Conservation (phyloP, 2,797 vertebrate genomes). For the Loris lydekkerianus region DNA sequence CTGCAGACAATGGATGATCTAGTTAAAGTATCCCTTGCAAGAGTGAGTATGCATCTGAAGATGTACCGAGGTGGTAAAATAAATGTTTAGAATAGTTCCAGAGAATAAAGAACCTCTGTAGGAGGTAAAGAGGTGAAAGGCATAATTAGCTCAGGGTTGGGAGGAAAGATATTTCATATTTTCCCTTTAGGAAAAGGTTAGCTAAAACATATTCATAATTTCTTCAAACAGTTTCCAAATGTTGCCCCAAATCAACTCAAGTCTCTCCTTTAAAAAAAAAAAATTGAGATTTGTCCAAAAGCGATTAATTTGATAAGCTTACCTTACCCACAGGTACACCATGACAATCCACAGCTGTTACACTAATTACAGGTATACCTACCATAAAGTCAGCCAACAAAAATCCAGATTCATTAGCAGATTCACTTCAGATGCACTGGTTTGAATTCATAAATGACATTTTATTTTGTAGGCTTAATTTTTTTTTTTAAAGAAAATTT, state of each 20-base stretch:
- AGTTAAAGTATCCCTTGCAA: conserved; percentile 57
- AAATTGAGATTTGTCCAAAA: conserved; percentile 61
- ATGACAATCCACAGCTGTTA: conserved; percentile 21
- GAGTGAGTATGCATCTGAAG: neutral
- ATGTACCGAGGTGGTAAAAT: conserved; percentile 54
- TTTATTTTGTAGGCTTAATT: neutral
- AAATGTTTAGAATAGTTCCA: conserved; percentile 39
- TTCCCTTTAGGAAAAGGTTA: conserved; percentile 62
- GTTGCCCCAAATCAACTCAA: conserved; percentile 25
- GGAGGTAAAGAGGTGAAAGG: conserved; percentile 26
- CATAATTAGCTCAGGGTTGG: conserved; percentile 33
- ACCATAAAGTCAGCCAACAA: neutral
- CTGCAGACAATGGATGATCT: conserved; percentile 63
- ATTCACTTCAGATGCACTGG: neutral
- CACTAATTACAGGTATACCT: conserved; percentile 32
- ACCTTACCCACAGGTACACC: neutral
- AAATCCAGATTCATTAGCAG: neutral
- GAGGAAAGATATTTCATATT: conserved; percentile 57
- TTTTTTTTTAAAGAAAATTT: neutral
- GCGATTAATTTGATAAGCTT: conserved; percentile 48
- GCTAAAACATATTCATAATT: conserved; percentile 22
- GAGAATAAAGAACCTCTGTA: conserved; percentile 51
- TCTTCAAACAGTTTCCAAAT: conserved; percentile 9
- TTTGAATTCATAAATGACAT: conserved; percentile 12
- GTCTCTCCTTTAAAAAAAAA: conserved; percentile 25